A percentile compares a stretch with the other conserved stretches of the same genome.
Conservation (phyloP, 2,113 vertebrate species). For the Sakesphorus luctuosus region DNA sequence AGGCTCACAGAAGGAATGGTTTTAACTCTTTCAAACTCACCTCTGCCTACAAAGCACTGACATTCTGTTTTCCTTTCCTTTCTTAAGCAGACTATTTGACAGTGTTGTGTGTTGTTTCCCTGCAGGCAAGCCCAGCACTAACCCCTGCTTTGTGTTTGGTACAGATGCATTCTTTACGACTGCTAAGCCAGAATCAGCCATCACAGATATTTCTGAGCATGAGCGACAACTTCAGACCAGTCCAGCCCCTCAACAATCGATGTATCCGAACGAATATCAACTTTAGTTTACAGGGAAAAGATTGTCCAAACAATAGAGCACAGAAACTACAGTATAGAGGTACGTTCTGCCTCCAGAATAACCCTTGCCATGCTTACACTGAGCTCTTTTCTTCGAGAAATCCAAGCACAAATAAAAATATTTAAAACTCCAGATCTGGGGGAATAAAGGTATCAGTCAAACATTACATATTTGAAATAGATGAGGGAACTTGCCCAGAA, state of each 20-base stretch:
- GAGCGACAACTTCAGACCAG: constrained; percentile 97
- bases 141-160: constrained; percentile 44
- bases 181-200: constrained; percentile 98
- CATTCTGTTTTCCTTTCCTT: not conserved
- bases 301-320: constrained; percentile 97
- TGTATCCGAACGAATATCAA: constrained; percentile 99
- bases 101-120: not conserved
- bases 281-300: constrained; percentile 98
- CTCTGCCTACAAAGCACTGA: not conserved
- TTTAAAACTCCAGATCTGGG: not conserved
- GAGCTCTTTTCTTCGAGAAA: not conserved
- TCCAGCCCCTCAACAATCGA: constrained; percentile 97
- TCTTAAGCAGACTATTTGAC: not conserved
- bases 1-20: not conserved
- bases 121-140: not conserved
- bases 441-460: not conserved
- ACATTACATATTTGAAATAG: not conserved
- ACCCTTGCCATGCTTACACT: not conserved
- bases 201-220: constrained; percentile 99
- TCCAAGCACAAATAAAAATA: not conserved
- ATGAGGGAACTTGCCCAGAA: not conserved
- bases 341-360: constrained; percentile 50
- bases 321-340: constrained; percentile 99
- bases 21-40: not conserved
- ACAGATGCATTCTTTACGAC: constrained; percentile 97